Conservation (phyloP, 2,888 invertebrate genomes). For the Deladenus siricidicola region DNA sequence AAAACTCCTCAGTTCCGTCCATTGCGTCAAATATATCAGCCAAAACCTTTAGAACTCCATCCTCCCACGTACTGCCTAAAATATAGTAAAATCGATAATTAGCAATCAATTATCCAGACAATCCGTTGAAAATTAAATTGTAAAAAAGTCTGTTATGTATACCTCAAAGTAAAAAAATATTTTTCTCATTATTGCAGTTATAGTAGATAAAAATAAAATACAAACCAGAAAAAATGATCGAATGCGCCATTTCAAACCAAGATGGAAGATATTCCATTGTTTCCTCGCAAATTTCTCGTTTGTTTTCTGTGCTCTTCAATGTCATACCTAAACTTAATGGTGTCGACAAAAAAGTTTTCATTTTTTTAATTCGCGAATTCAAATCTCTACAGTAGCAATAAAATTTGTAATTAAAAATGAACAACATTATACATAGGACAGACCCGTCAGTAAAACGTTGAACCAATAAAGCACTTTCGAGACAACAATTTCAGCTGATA, state of each 20-base stretch:
- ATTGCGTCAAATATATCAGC: background rate
- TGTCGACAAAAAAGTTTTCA: background rate
- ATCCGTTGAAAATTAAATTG: too few species aligned
- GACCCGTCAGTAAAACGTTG: conserved; percentile 22
- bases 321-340: conserved; percentile 29
- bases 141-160: too few species aligned
- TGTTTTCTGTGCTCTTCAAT: conserved; percentile 33
- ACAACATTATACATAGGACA: too few species aligned
- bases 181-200: too few species aligned
- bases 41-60: too few species aligned
- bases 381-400: too few species aligned
- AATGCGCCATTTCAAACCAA: conserved; percentile 31
- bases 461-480: conserved; percentile 33
- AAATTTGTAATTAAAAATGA: too few species aligned
- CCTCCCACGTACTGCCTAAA: too few species aligned
- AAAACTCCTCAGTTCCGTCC: background rate
- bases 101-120: too few species aligned
- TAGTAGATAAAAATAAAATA: too few species aligned
- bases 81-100: too few species aligned
- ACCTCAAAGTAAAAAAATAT: background rate
- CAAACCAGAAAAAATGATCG: background rate
- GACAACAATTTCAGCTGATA: conserved; percentile 16
- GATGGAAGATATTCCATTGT: conserved; percentile 24
- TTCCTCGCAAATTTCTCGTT: conserved; percentile 36
- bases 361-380: background rate